Evolutionary conservation across 2,797 vertebrate genomes (phyloP).

Genomic region (Petrocephalus sullivani): DNA sequence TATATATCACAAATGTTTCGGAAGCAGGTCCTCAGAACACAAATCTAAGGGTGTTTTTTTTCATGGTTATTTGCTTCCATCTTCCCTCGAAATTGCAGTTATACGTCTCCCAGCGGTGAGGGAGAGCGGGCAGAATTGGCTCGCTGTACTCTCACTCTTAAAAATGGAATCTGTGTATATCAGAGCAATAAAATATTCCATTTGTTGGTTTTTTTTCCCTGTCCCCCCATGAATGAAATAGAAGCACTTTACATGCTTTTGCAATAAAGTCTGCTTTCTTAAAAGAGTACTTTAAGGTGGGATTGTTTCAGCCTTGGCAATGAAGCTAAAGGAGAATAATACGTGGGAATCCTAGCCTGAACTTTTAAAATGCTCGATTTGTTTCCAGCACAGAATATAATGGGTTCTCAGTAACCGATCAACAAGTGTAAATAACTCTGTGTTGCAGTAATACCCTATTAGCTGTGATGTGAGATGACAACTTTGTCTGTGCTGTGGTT

Average conservation of each 20-base stretch:
- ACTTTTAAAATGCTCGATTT: neutral
- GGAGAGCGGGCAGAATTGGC: neutral
- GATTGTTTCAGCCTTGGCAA: neutral
- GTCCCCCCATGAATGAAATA: neutral
- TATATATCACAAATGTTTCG: neutral
- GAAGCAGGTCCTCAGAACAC: neutral
- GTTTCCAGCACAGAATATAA: neutral
- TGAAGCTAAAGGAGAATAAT: neutral
- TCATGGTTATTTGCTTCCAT: constrained; percentile 1
- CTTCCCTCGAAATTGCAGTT: neutral
- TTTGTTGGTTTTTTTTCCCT: neutral
- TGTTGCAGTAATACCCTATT: neutral
- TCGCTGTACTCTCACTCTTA: neutral
- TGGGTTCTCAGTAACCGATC: neutral
- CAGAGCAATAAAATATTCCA: constrained; percentile 4
- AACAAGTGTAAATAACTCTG: constrained; percentile 16
- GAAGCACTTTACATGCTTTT: neutral
- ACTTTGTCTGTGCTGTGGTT: neutral
- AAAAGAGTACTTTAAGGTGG: neutral
- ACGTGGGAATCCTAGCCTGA: neutral
- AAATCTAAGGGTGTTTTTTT: neutral
- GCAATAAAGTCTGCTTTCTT: neutral
- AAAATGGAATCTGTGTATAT: neutral
- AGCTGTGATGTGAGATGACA: neutral
- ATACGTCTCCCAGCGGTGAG: neutral